A percentile compares a stretch with the other conserved stretches of the same genome.
phyloP scores from a whole-genome alignment of 1,140 invertebrate genomes.

The Drosophila cardini region DNA sequence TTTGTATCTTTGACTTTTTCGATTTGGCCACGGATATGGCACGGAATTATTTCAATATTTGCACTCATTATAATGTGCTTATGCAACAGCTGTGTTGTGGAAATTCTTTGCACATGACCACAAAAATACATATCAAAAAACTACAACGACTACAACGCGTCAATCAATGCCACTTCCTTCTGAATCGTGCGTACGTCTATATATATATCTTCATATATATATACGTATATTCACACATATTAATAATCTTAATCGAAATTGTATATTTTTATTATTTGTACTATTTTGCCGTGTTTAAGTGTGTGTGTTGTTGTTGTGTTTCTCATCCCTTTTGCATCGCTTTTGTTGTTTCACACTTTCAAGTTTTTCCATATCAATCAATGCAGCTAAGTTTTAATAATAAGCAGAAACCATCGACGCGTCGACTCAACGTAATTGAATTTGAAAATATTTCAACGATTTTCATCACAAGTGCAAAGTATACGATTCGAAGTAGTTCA shows the following conservation, averaged over 20 bases:
- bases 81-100: conserved; percentile 68
- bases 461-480: conserved; percentile 74
- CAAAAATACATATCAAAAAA: conserved; percentile 1
- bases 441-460: conserved; percentile 46
- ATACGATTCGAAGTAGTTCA: conserved; percentile 34
- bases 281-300: conserved; percentile 13
- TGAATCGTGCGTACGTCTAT: conserved; percentile 14
- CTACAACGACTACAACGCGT: conserved; percentile 42
- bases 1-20: conserved; percentile 79
- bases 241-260: conserved; percentile 2
- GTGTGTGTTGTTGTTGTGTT: conserved; percentile 21
- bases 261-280: conserved; percentile 27
- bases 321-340: conserved; percentile 21
- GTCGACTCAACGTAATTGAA: conserved; percentile 34
- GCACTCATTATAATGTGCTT: conserved; percentile 68
- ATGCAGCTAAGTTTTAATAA: conserved; percentile 61
- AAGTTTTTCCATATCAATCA: conserved; percentile 69
- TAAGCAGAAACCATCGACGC: conserved; percentile 60
- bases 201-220: conserved; percentile 6
- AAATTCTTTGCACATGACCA: conserved; percentile 67
- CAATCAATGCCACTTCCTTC: conserved; percentile 77
- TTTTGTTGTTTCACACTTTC: conserved; percentile 68
- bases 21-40: conserved; percentile 76
- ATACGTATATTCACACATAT: conserved; percentile 5
- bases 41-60: conserved; percentile 63